Conservation (phyloP, 2,797 vertebrate genomes). For the Propithecus perrieri region DNA sequence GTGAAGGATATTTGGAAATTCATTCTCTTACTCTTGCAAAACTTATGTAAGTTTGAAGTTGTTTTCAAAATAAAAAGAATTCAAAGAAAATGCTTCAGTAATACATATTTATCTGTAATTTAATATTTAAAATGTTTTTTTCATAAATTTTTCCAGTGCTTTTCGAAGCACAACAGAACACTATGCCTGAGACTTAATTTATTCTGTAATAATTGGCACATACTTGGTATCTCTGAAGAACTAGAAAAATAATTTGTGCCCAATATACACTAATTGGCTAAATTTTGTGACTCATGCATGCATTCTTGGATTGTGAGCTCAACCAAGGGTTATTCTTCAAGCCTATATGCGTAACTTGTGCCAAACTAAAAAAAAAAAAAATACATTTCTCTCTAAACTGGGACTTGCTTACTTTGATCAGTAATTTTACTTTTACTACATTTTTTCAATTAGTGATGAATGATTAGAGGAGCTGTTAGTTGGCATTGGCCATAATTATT, state of each 20-base stretch:
- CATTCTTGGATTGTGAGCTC: slow-evolving; percentile 35
- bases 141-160: background rate
- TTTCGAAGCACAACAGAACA: slow-evolving; percentile 22
- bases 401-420: slow-evolving; percentile 38
- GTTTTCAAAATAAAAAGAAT: slow-evolving; percentile 26
- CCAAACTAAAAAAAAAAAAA: background rate
- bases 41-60: background rate
- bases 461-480: slow-evolving; percentile 30
- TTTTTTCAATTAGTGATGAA: slow-evolving; percentile 51
- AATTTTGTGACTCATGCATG: slow-evolving; percentile 38
- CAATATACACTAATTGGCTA: slow-evolving; percentile 20
- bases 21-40: background rate
- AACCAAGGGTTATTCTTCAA: slow-evolving; percentile 42
- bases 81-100: background rate
- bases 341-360: background rate
- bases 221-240: background rate
- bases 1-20: background rate
- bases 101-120: slow-evolving; percentile 36
- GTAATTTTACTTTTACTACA: slow-evolving; percentile 39
- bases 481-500: slow-evolving; percentile 28
- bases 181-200: background rate
- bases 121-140: background rate
- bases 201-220: slow-evolving; percentile 37
- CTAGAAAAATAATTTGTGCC: slow-evolving; percentile 24
- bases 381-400: background rate